Conservation (phyloP, 1,140 invertebrate genomes). For the Tetragnatha versicolor region DNA sequence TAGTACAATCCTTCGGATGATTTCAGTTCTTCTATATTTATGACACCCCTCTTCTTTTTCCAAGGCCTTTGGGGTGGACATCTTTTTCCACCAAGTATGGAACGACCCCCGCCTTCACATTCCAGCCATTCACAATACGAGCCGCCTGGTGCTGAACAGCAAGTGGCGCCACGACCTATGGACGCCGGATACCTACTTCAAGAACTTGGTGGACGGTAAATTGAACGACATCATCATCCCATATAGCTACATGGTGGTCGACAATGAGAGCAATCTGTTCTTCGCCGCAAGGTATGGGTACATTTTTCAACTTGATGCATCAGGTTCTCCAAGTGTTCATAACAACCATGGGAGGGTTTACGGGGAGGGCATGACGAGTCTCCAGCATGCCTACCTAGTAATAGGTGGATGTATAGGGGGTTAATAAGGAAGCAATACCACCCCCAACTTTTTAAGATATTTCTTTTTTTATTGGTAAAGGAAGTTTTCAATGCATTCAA, state of each 20-base stretch:
- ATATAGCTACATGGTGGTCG: constrained; percentile 50
- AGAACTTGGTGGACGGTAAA: constrained; percentile 56
- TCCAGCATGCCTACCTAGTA: too few relatives aligned
- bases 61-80: constrained; percentile 55
- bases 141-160: constrained; percentile 40
- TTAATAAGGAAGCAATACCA: too few relatives aligned
- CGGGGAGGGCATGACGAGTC: too few relatives aligned
- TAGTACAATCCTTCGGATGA: neutral
- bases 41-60: neutral
- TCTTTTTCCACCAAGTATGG: constrained; percentile 57
- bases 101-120: constrained; percentile 52
- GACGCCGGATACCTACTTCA: constrained; percentile 58
- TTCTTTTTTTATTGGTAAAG: too few relatives aligned
- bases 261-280: constrained; percentile 46
- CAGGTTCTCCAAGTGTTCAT: too few relatives aligned
- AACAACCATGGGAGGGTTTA: too few relatives aligned
- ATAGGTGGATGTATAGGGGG: too few relatives aligned
- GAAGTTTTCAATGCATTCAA: too few relatives aligned
- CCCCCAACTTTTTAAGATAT: too few relatives aligned
- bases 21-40: neutral
- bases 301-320: too few relatives aligned
- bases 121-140: constrained; percentile 19
- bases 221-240: constrained; percentile 52
- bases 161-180: constrained; percentile 55
- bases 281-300: constrained; percentile 52